Conservation (phyloP, 53 echinoderm and acorn worm species). For the Antedon mediterranea region DNA sequence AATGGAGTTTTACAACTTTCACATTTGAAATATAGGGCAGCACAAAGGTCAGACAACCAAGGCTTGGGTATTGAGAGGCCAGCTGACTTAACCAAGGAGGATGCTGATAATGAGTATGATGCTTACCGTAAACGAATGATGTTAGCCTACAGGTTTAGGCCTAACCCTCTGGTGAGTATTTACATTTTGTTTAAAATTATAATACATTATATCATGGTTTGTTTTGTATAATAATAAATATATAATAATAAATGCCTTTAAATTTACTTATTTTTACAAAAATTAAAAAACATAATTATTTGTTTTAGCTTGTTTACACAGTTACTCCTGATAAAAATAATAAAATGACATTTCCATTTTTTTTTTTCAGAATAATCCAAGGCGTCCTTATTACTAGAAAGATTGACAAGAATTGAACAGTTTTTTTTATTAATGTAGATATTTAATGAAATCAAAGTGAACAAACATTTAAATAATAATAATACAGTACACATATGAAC, state of each 20-base stretch:
- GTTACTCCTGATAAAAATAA: too few relatives aligned
- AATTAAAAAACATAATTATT: too few relatives aligned
- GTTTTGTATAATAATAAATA: too few relatives aligned
- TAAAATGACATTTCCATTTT: too few relatives aligned
- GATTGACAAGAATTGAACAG: not conserved
- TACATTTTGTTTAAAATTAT: not conserved
- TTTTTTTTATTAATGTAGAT: not conserved
- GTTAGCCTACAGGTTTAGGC: slow-evolving; percentile 96
- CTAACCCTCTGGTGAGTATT: slow-evolving; percentile 81
- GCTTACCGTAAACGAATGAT: slow-evolving; percentile 98
- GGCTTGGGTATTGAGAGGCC: slow-evolving; percentile 83
- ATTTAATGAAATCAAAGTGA: not conserved
- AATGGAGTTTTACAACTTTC: too few relatives aligned
- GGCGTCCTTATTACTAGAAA: slow-evolving; percentile 35
- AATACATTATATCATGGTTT: too few relatives aligned
- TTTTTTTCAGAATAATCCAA: slow-evolving; percentile 28
- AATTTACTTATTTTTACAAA: too few relatives aligned
- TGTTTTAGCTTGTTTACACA: too few relatives aligned
- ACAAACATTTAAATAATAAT: too few relatives aligned
- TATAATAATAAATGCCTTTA: too few relatives aligned
- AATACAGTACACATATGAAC: too few relatives aligned
- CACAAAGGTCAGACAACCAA: slow-evolving; percentile 33
- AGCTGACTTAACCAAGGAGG: slow-evolving; percentile 53
- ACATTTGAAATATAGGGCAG: slow-evolving; percentile 24
- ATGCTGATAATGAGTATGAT: slow-evolving; percentile 78